Base-by-base conservation (phyloP, 2,113 vertebrate species). In the Apaloderma vittatum region DNA sequence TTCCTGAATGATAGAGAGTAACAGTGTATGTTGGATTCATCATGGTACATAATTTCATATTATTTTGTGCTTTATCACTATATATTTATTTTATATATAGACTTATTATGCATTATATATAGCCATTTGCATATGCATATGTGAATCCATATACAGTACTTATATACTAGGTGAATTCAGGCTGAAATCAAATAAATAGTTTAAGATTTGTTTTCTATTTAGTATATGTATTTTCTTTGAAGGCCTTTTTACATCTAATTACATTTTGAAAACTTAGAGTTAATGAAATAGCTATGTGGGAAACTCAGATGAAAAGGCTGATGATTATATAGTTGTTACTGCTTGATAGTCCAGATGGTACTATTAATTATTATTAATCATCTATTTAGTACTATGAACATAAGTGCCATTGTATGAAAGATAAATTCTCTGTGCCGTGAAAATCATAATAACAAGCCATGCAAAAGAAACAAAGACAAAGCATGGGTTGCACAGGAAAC, bases 361-460 rank as follows among this genome's bases (percentile, higher is more conserved):
- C 40, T 68, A 86, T 94, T 94, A 87, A 94, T 95, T 86, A 80
- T 83, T 91, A 72, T 92, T 89, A 94, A 91, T 94, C 48, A 74
- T 48, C 48, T 80, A 46, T 78, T 54, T 61, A 65, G 30, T 63
- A 46, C 43, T 63, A 65, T 67, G n/a, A 91, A 63, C 5, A 8
- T 55, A 74, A 92, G 19, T 84, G 75, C 17, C n/a, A 49, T 37
- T 84, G 15, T 78, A 75, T 71, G 45, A 90, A 92, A 96, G 54
- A 96, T 30, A 78, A 90, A 76, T 86, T 48, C 45, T 37, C 0
- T 78, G 11, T 77, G 30, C 17, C 75, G 34, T 32, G 27, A 19
- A 86, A 37, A 24, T 92, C 88, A 65, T 77, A 88, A 84, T 81
- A 94, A 72, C n/a, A 72, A 1, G 0, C 11, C 29, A 48, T 36